phyloP scores from a whole-genome alignment of 2,797 vertebrate genomes.

The Acipenser ruthenus region DNA sequence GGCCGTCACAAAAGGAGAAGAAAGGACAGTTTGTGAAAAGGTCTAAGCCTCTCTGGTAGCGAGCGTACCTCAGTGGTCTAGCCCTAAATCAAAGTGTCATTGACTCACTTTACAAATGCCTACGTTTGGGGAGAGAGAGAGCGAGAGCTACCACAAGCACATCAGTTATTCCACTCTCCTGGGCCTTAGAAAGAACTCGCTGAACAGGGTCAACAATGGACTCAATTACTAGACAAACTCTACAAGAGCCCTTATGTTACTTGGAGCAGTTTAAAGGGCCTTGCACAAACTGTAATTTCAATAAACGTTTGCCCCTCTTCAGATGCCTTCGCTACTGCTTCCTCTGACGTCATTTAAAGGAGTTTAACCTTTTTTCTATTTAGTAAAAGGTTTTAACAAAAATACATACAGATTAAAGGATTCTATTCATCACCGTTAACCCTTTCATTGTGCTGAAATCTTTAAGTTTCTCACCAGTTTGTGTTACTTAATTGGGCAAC shows the following conservation, averaged over 20 bases:
- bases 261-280: slow-evolving; percentile 42
- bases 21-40: slow-evolving; percentile 54
- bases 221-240: slow-evolving; percentile 68
- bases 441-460: slow-evolving; percentile 41
- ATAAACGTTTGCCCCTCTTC: slow-evolving; percentile 67
- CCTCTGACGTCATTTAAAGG: slow-evolving; percentile 31
- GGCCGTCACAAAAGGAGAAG: slow-evolving; percentile 62
- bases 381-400: slow-evolving; percentile 35
- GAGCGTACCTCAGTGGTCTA: slow-evolving; percentile 41
- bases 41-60: slow-evolving; percentile 45
- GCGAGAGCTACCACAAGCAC: slow-evolving; percentile 34
- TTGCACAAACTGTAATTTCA: slow-evolving; percentile 41
- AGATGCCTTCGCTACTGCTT: slow-evolving; percentile 54
- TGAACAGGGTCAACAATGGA: slow-evolving; percentile 65
- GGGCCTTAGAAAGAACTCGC: slow-evolving; percentile 42
- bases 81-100: slow-evolving; percentile 53
- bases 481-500: background rate
- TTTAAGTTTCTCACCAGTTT: background rate
- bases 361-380: slow-evolving; percentile 58
- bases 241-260: slow-evolving; percentile 46
- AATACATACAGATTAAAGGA: slow-evolving; percentile 6
- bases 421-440: slow-evolving; percentile 39
- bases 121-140: slow-evolving; percentile 21
- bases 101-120: slow-evolving; percentile 57
- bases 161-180: slow-evolving; percentile 56